Evolutionary conservation across 2,113 vertebrate genomes (phyloP), one percentile per base, ranked within the genome.

Genomic region (Microcebus lehilahytsara): DNA sequence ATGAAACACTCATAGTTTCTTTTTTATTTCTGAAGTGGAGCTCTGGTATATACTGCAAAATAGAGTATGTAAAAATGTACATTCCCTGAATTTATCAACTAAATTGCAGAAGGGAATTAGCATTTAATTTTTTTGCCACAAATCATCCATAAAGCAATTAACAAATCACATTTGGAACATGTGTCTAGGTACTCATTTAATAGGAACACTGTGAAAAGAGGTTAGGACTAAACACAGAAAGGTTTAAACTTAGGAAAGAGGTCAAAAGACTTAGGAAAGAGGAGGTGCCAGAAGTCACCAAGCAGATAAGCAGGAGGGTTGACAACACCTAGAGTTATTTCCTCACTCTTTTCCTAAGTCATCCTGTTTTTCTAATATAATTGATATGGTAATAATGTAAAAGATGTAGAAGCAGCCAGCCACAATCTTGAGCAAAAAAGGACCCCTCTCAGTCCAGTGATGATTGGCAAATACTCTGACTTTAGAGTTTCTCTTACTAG

Each of bases 91-190:
- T 60, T 60, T 46, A 46, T 22, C n/a, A 14, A 83, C 32, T 75
- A 34, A 89, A 16, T 58, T 93, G 16, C 14, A 72, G 22, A 87
- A 91, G 27, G n/a, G 34, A 74, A 10, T 89, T 66, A 72, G 19
- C 17, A 91, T 78, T 88, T 94, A 71, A 91, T 51, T 58, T 60
- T 58, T 93, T 80, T 93, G 42, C 69, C 77, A 88, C 42, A 88
- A 83, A 77, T 79, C 10, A 96, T 64, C 77, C 80, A 91, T 72
- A 95, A 81, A 93, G 64, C n/a, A 97, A 93, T 64, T 91, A 91
- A 66, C 56, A 89, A 77, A 77, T 85, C 34, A 67, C 11, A 58
- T 11, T 46, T 81, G 51, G 77, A 84, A 85, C 30, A 37, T 2
- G 30, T 40, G 34, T 85, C 17, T 34, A 66, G 49, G 46, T 56